A percentile compares a stretch with the other conserved stretches of the same genome.
Evolutionary conservation across 2,113 vertebrate genomes (phyloP).

Genomic region (Glaucomys volans): DNA sequence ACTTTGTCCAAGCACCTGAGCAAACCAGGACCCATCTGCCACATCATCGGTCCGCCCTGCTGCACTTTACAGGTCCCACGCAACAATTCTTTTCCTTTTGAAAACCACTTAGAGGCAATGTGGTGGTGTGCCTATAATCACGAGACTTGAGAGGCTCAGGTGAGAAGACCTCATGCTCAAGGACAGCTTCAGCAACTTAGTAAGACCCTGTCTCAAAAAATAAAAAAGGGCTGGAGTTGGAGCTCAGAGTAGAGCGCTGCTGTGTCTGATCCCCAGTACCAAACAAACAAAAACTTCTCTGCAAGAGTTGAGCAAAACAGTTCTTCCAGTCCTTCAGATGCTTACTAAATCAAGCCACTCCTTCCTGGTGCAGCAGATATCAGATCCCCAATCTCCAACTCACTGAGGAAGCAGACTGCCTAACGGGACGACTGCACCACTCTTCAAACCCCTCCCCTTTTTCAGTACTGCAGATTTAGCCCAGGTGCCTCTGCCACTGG

Average conservation of each 20-base stretch:
- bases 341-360: slow-evolving; percentile 28
- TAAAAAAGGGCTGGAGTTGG: too few species aligned
- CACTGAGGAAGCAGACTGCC: background rate
- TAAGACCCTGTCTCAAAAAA: too few species aligned
- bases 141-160: too few species aligned
- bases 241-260: too few species aligned
- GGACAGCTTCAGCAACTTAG: too few species aligned
- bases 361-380: background rate
- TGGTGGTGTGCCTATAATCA: too few species aligned
- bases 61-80: background rate
- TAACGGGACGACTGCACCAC: background rate
- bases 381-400: background rate
- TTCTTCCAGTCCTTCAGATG: background rate
- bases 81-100: slow-evolving; percentile 17
- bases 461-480: too few species aligned
- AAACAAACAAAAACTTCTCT: background rate
- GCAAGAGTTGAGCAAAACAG: background rate
- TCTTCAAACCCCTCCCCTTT: background rate
- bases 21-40: background rate
- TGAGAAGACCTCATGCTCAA: too few species aligned
- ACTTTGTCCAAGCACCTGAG: background rate
- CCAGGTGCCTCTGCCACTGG: too few species aligned
- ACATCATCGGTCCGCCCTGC: background rate
- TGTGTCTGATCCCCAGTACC: too few species aligned
- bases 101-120: background rate